Conservation (phyloP, 2,888 invertebrate genomes). For the Microchrysa polita region DNA sequence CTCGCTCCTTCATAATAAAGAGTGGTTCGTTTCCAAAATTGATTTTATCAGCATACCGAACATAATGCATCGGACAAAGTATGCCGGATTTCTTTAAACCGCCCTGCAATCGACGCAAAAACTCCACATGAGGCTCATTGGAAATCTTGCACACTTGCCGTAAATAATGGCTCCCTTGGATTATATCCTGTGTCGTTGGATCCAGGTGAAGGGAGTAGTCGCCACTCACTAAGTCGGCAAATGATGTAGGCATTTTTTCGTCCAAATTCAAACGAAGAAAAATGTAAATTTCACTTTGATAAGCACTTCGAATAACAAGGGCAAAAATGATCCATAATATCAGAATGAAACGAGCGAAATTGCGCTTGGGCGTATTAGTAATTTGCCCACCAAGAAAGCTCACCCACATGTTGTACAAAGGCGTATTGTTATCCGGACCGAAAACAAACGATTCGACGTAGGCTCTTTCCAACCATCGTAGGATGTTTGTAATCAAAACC, state of each 20-base stretch:
- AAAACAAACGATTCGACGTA: slow-evolving; percentile 47
- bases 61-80: slow-evolving; percentile 16
- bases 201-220: slow-evolving; percentile 54
- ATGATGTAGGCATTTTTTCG: slow-evolving; percentile 54
- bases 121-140: neutral
- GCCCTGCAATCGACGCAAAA: neutral
- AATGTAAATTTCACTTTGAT: slow-evolving; percentile 54
- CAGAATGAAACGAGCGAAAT: slow-evolving; percentile 55
- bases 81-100: neutral
- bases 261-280: slow-evolving; percentile 56
- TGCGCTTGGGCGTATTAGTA: slow-evolving; percentile 51
- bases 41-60: neutral
- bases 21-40: neutral
- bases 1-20: slow-evolving; percentile 26
- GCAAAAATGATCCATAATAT: slow-evolving; percentile 56
- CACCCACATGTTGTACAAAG: slow-evolving; percentile 53
- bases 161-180: slow-evolving; percentile 54
- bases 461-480: neutral
- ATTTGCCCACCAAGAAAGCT: slow-evolving; percentile 53
- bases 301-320: slow-evolving; percentile 56
- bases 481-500: neutral
- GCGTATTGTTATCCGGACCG: slow-evolving; percentile 49
- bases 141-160: slow-evolving; percentile 34
- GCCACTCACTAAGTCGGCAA: slow-evolving; percentile 54
- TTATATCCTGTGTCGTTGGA: slow-evolving; percentile 52